phyloP scores from a whole-genome alignment of 2,888 invertebrate species.

The Dione vanillae region DNA sequence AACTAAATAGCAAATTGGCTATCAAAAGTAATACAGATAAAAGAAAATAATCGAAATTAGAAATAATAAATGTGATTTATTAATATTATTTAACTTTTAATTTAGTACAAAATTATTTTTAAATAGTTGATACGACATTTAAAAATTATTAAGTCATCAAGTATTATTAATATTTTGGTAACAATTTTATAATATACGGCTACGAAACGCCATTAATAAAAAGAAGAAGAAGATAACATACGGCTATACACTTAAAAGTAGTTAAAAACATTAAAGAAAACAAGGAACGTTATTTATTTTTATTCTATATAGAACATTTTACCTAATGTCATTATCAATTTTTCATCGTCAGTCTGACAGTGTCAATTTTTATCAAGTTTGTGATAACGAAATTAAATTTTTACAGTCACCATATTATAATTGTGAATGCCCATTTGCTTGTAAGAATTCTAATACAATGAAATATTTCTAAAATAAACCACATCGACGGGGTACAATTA shows the following conservation, averaged over 20 bases:
- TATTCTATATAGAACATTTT: not conserved
- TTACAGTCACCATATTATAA: slow-evolving; percentile 49
- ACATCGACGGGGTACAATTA: not conserved
- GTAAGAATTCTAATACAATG: not conserved
- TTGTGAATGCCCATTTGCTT: slow-evolving; percentile 5
- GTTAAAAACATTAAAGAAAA: not conserved
- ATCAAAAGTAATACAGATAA: slow-evolving; percentile 14
- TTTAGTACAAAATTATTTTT: too few relatives aligned
- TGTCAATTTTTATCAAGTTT: slow-evolving; percentile 47
- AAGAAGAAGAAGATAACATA: too few relatives aligned
- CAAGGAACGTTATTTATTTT: not conserved
- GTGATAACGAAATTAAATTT: slow-evolving; percentile 51
- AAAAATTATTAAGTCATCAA: too few relatives aligned
- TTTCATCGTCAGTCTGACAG: slow-evolving; percentile 36
- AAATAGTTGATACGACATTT: too few relatives aligned
- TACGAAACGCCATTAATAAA: too few relatives aligned
- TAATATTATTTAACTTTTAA: too few relatives aligned
- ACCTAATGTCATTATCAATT: slow-evolving; percentile 21
- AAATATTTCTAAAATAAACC: not conserved
- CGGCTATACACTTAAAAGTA: not conserved
- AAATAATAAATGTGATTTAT: not conserved
- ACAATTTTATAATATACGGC: too few relatives aligned
- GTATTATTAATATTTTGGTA: too few relatives aligned
- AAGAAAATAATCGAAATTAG: not conserved
- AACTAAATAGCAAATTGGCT: not conserved